Evolutionary conservation across 1,140 invertebrate species (phyloP).

Genomic region (Vanessa tameamea): DNA sequence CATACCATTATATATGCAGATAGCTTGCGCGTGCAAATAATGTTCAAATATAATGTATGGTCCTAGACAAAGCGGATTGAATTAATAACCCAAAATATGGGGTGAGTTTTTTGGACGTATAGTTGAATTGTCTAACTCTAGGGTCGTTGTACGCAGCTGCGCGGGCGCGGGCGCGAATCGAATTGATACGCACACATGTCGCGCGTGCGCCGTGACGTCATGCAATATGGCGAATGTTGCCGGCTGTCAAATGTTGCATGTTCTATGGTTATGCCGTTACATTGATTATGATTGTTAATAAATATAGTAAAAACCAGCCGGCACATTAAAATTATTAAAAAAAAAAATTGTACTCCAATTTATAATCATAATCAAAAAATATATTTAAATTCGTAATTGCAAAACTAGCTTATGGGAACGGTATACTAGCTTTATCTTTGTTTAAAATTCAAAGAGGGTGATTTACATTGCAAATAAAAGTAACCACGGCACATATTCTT

Average conservation of each 20-base stretch:
- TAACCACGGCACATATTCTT: not conserved
- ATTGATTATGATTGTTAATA: not conserved
- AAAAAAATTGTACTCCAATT: no score
- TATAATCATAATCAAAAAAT: not conserved
- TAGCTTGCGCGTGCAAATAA: constrained; percentile 57
- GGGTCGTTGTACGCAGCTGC: constrained; percentile 72
- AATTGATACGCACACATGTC: constrained; percentile 70
- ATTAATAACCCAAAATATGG: constrained; percentile 71
- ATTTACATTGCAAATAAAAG: constrained; percentile 30
- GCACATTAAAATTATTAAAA: no score
- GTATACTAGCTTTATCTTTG: not conserved
- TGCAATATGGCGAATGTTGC: constrained; percentile 43
- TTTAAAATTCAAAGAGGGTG: constrained; percentile 25
- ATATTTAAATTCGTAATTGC: not conserved
- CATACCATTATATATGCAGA: constrained; percentile 57
- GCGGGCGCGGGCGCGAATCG: constrained; percentile 66
- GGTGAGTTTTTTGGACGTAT: constrained; percentile 59
- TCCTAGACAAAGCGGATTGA: constrained; percentile 68
- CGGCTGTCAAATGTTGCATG: constrained; percentile 31
- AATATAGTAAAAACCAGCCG: no score
- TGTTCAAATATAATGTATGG: constrained; percentile 40
- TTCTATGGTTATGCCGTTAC: not conserved
- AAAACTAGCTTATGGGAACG: not conserved
- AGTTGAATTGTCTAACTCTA: constrained; percentile 47
- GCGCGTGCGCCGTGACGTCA: constrained; percentile 54